Evolutionary conservation across 2,888 invertebrate genomes (phyloP).

Genomic region (Meteorus colon): DNA sequence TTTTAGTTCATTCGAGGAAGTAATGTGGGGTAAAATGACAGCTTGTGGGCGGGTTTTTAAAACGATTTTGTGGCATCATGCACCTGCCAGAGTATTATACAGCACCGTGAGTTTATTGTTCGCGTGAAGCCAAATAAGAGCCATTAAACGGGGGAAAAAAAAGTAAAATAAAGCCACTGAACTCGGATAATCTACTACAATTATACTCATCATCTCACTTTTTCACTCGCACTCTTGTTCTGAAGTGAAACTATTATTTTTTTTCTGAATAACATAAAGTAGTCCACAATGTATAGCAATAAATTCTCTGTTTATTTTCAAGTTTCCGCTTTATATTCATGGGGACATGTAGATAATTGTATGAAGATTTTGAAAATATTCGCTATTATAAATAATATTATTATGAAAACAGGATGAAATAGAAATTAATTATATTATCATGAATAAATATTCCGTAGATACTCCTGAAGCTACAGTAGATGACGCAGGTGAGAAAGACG

Average conservation of each 20-base stretch:
- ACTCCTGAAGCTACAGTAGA: not conserved
- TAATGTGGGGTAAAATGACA: conserved; percentile 49
- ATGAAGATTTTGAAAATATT: no score
- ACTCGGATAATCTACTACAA: not conserved
- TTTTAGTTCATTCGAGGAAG: not conserved
- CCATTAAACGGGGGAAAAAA: not conserved
- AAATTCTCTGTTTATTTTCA: no score
- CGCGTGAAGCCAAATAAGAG: conserved; percentile 10
- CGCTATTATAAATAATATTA: no score
- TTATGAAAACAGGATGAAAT: not conserved
- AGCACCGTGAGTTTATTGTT: conserved; percentile 49
- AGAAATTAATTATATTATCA: not conserved
- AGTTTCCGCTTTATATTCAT: no score
- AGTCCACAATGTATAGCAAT: no score
- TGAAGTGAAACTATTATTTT: no score
- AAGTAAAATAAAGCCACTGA: conserved; percentile 6
- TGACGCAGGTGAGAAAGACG: conserved; percentile 2
- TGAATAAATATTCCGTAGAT: not conserved
- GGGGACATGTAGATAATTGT: no score
- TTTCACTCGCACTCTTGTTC: not conserved
- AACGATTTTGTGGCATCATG: conserved; percentile 54
- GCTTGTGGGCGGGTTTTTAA: conserved; percentile 60
- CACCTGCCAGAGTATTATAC: conserved; percentile 56
- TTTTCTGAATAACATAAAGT: no score
- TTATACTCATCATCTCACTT: not conserved